Percentiles rank a stretch among this genome's conserved stretches.
Conservation (phyloP, 2,888 invertebrate genomes). For the Euphydryas editha region DNA sequence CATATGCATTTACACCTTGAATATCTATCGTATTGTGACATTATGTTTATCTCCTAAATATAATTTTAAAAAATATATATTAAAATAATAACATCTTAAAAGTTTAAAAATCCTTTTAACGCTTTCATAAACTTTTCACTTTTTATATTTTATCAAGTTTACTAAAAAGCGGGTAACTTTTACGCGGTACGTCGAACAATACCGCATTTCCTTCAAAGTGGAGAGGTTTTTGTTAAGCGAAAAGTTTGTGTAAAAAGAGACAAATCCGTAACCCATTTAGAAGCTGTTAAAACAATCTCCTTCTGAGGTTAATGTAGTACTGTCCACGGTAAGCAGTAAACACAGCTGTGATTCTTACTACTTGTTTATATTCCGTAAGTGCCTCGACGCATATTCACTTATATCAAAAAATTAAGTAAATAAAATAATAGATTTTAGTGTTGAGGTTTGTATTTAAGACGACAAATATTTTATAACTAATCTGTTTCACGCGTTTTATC, state of each 20-base stretch:
- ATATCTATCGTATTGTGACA: not conserved
- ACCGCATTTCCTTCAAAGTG: slow-evolving; percentile 14
- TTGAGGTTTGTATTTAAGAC: not conserved
- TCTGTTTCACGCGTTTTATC: too few relatives aligned
- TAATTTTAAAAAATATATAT: not conserved
- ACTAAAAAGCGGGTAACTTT: slow-evolving; percentile 25
- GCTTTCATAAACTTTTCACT: slow-evolving; percentile 22
- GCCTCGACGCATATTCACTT: too few relatives aligned
- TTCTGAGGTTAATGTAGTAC: slow-evolving; percentile 55
- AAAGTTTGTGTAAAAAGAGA: slow-evolving; percentile 43
- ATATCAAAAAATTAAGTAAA: not conserved
- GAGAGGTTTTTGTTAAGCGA: slow-evolving; percentile 20
- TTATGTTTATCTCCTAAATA: not conserved
- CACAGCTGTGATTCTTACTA: slow-evolving; percentile 39
- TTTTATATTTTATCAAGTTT: slow-evolving; percentile 18
- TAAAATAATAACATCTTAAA: not conserved
- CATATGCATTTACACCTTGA: not conserved
- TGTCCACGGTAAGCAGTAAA: slow-evolving; percentile 41
- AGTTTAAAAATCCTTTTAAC: slow-evolving; percentile 9
- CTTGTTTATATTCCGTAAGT: not conserved
- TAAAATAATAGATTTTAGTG: not conserved
- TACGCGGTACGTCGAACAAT: slow-evolving; percentile 7
- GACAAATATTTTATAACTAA: not conserved
- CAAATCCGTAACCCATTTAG: slow-evolving; percentile 67
- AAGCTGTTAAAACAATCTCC: slow-evolving; percentile 66